A percentile compares a stretch with the other conserved stretches of the same genome.
These are phyloP conservation scores for Diachrysia chrysitis DNA, from an alignment of 2,888 invertebrate genomes.

Conservation along the genomic window DNA sequence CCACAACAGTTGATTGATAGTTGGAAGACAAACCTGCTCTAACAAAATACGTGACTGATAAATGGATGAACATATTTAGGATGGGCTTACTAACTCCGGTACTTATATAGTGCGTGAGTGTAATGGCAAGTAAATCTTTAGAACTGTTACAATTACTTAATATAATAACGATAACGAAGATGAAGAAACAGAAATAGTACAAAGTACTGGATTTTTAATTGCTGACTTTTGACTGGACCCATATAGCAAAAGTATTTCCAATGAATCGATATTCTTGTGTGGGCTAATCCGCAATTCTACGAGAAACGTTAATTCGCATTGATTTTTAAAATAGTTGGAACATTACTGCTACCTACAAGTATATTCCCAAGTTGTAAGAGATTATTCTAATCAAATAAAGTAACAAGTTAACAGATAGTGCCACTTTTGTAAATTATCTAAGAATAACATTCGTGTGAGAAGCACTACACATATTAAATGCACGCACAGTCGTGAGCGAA, in stretches of 20 bases:
- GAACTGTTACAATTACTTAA: not conserved
- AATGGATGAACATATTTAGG: constrained; percentile 45
- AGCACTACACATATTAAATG: constrained; percentile 75
- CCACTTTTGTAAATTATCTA: constrained; percentile 43
- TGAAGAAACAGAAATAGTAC: not conserved
- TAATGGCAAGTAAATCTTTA: not conserved
- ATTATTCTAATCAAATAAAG: constrained; percentile 23
- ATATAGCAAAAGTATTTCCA: too few species aligned
- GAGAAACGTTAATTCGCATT: too few species aligned
- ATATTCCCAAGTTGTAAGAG: constrained; percentile 10
- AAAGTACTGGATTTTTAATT: too few species aligned
- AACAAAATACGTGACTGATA: constrained; percentile 31
- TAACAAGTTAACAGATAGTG: constrained; percentile 43
- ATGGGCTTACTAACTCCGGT: constrained; percentile 29
- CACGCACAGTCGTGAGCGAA: constrained; percentile 81
- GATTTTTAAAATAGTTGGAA: too few species aligned
- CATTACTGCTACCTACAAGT: not conserved
- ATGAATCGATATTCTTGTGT: too few species aligned
- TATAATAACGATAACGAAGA: not conserved
- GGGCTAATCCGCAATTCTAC: too few species aligned
- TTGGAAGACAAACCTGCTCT: constrained; percentile 34
- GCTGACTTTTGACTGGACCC: too few species aligned
- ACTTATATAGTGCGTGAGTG: constrained; percentile 28
- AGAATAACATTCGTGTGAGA: constrained; percentile 75
- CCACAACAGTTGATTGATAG: constrained; percentile 55